phyloP scores from a whole-genome alignment of 2,888 invertebrate genomes.

The Schrankia costaestrigalis region DNA sequence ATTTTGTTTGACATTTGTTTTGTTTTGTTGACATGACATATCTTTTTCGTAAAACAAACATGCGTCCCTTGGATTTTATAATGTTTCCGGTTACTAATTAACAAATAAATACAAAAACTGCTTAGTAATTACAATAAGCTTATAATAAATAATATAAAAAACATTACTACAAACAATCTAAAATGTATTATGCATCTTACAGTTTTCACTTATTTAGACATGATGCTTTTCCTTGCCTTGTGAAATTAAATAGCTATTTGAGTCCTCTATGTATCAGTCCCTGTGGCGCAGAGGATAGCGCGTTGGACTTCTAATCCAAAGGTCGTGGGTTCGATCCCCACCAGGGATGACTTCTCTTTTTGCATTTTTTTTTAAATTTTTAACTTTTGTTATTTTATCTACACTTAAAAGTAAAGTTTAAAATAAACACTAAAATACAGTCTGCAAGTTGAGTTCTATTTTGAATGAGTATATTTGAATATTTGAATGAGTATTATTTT shows the following conservation, averaged over 20 bases:
- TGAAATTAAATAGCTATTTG: background rate
- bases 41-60: no score
- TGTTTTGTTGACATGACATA: conserved; percentile 57
- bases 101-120: no score
- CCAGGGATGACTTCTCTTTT: conserved; percentile 82
- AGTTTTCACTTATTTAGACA: conserved; percentile 39
- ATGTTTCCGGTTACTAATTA: no score
- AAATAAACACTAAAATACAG: no score
- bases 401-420: background rate
- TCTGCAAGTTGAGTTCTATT: no score
- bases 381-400: background rate
- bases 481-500: no score
- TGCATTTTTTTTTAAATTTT: conserved; percentile 3
- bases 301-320: conserved; percentile 95
- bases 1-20: conserved; percentile 47
- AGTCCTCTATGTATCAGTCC: conserved; percentile 66
- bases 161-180: background rate
- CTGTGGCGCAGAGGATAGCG: conserved; percentile 94
- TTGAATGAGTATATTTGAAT: no score
- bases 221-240: no score
- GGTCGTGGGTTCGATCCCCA: conserved; percentile 94
- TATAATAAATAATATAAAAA: background rate
- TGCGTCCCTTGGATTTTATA: no score
- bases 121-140: background rate
- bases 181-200: conserved; percentile 2